Evolutionary conservation across 2,888 invertebrate genomes (phyloP).

Genomic region (Chaetogeoica ovagalla): DNA sequence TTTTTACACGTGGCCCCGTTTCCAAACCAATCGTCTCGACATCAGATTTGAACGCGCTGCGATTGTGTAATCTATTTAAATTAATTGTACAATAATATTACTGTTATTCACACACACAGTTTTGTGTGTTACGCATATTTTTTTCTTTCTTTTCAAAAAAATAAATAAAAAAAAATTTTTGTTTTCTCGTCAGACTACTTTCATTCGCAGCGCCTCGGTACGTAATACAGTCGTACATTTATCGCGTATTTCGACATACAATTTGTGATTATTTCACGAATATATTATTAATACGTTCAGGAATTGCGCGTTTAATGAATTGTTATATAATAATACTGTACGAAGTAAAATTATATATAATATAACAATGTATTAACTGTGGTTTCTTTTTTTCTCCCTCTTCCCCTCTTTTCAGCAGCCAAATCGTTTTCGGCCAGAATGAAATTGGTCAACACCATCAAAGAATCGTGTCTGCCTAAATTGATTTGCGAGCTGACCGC

Average conservation of each 20-base stretch:
- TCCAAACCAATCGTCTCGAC: not conserved
- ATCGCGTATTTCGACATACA: too few species aligned
- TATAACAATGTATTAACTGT: too few species aligned
- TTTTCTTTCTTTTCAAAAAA: not conserved
- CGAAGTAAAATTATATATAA: too few species aligned
- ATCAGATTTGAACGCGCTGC: not conserved
- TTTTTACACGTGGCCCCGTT: not conserved
- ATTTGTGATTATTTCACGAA: too few species aligned
- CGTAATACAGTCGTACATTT: too few species aligned
- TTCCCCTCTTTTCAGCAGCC: slow-evolving; percentile 58
- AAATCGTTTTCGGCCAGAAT: slow-evolving; percentile 59
- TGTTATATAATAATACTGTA: too few species aligned
- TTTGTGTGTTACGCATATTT: too few species aligned
- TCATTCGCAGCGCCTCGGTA: not conserved
- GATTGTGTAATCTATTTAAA: not conserved
- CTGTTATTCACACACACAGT: not conserved
- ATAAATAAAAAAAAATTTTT: not conserved
- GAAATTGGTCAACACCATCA: slow-evolving; percentile 64
- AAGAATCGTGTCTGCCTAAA: slow-evolving; percentile 69
- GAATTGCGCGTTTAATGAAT: too few species aligned
- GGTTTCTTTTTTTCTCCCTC: too few species aligned
- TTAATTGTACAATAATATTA: not conserved
- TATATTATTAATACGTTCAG: too few species aligned
- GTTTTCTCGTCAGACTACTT: not conserved
- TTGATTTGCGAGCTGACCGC: slow-evolving; percentile 70